Conservation (phyloP, 2,888 invertebrate genomes). For the Synanthedon tipuliformis region DNA sequence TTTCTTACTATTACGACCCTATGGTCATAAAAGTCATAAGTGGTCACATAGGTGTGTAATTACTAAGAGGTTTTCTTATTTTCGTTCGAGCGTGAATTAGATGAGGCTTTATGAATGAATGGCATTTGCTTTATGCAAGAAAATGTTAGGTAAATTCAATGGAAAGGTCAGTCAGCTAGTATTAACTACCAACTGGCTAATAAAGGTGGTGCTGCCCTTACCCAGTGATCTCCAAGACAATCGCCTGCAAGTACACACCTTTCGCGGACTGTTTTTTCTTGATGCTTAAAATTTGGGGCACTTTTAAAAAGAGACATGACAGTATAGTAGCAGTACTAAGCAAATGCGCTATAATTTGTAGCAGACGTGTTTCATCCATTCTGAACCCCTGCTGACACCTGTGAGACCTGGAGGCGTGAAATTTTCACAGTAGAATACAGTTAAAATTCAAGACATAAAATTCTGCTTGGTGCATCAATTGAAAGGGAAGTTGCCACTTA, state of each 20-base stretch:
- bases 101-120: too few species aligned
- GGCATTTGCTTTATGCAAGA: too few species aligned
- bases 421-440: not conserved
- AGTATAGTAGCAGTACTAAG: slow-evolving; percentile 81
- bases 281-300: slow-evolving; percentile 83
- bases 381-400: slow-evolving; percentile 4
- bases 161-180: too few species aligned
- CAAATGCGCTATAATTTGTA: slow-evolving; percentile 25
- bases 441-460: not conserved
- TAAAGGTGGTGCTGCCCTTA: slow-evolving; percentile 28
- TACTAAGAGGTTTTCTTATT: too few species aligned
- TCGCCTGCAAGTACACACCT: slow-evolving; percentile 75
- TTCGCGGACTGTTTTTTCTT: slow-evolving; percentile 73
- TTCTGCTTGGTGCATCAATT: not conserved
- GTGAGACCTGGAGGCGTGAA: too few species aligned
- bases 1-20: too few species aligned
- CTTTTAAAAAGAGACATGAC: slow-evolving; percentile 81
- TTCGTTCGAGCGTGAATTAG: too few species aligned
- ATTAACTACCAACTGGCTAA: too few species aligned
- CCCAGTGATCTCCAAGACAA: slow-evolving; percentile 79
- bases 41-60: too few species aligned
- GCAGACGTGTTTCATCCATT: slow-evolving; percentile 20
- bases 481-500: not conserved
- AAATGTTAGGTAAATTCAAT: too few species aligned
- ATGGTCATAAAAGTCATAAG: too few species aligned